phyloP scores from a whole-genome alignment of 1,140 invertebrate genomes.

The Drosophila saltans region DNA sequence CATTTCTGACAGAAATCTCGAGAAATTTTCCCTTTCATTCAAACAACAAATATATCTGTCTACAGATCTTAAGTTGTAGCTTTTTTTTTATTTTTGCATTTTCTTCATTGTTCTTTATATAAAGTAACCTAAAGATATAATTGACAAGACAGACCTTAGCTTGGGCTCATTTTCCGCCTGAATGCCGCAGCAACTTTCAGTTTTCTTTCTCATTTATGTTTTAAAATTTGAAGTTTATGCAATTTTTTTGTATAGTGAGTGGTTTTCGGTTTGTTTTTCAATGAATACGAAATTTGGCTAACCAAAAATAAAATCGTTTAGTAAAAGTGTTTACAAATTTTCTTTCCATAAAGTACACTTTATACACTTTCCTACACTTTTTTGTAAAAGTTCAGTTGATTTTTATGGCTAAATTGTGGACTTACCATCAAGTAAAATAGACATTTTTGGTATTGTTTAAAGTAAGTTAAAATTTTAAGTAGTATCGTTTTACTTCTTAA shows the following conservation, averaged over 20 bases:
- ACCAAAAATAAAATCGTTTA: conserved; percentile 10
- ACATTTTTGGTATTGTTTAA: no score
- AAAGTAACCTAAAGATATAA: conserved; percentile 1
- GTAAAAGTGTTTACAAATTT: background rate
- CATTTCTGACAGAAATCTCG: conserved; percentile 8
- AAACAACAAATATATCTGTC: conserved; percentile 3
- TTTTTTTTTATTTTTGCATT: conserved; percentile 29
- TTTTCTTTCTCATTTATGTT: conserved; percentile 1
- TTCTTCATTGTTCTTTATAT: conserved; percentile 23
- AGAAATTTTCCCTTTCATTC: conserved; percentile 5
- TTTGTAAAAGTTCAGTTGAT: background rate
- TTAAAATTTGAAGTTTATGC: background rate
- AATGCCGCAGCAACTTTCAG: conserved; percentile 6
- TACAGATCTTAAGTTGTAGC: background rate
- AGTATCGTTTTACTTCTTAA: no score
- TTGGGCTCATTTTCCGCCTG: conserved; percentile 12
- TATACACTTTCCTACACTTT: background rate
- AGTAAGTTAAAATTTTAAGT: no score
- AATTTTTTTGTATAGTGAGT: conserved; percentile 11
- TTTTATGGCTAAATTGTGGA: background rate
- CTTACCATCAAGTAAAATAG: background rate
- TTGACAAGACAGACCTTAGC: conserved; percentile 4
- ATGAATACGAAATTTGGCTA: conserved; percentile 8
- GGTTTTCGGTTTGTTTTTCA: background rate
- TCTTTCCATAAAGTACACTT: background rate